Evolutionary conservation across 2,888 invertebrate genomes (phyloP).

Genomic region (Magallana nippona): DNA sequence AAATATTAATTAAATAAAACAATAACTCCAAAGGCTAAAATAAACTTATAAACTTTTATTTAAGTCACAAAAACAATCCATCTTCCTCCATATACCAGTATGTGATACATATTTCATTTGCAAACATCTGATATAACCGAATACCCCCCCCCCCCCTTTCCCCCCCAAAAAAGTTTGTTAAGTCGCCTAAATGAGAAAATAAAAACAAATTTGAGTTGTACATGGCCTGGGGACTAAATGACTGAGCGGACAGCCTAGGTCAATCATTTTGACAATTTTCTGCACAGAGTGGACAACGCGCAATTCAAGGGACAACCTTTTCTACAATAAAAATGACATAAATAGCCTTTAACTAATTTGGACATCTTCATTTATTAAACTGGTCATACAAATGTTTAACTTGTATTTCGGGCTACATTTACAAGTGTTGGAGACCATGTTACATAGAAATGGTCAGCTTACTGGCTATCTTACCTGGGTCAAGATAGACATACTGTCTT

Average conservation of each 20-base stretch:
- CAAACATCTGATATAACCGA: too few species aligned
- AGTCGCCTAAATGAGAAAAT: background rate
- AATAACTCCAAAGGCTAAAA: too few species aligned
- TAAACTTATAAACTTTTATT: too few species aligned
- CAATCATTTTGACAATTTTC: conserved; percentile 33
- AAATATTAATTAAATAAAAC: too few species aligned
- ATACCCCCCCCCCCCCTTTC: too few species aligned
- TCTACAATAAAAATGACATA: conserved; percentile 29
- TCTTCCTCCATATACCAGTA: too few species aligned
- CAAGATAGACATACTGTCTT: background rate
- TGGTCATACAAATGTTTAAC: conserved; percentile 21
- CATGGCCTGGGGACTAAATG: background rate
- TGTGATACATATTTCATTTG: too few species aligned
- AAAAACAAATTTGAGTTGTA: background rate
- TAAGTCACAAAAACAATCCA: too few species aligned
- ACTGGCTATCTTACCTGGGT: background rate
- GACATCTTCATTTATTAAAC: conserved; percentile 29
- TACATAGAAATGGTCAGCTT: conserved; percentile 11
- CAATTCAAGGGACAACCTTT: conserved; percentile 28
- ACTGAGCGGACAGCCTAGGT: background rate
- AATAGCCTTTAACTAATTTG: conserved; percentile 4
- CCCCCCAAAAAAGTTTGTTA: too few species aligned
- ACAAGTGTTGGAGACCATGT: conserved; percentile 3
- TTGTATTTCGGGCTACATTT: background rate
- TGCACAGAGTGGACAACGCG: conserved; percentile 16